phyloP scores from a whole-genome alignment of 2,888 invertebrate species.

The Macrophya alboannulata region DNA sequence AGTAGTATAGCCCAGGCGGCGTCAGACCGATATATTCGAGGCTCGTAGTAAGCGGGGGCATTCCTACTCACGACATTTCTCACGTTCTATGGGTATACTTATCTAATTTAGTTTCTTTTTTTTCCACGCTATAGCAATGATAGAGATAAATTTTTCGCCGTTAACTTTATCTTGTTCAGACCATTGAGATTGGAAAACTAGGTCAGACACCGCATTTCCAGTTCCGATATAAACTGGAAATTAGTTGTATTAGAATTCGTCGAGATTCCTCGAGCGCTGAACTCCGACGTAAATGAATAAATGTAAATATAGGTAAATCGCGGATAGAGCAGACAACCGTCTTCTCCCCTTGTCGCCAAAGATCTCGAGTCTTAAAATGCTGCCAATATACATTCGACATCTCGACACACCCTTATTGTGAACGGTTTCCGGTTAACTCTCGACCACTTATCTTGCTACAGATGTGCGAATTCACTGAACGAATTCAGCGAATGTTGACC shows the following conservation, averaged over 20 bases:
- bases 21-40: slow-evolving; percentile 13
- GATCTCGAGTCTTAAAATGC: not conserved
- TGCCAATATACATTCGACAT: not conserved
- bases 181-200: not conserved
- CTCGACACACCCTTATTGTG: not conserved
- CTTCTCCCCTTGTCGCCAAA: not conserved
- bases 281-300: not conserved
- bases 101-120: not conserved
- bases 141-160: not conserved
- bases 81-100: not conserved
- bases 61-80: slow-evolving; percentile 3
- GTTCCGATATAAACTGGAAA: not conserved
- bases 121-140: not conserved
- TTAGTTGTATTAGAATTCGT: not conserved
- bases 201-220: not conserved
- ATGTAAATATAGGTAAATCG: slow-evolving; percentile 6
- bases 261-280: not conserved
- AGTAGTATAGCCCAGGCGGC: slow-evolving; percentile 20
- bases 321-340: not conserved
- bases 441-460: not conserved
- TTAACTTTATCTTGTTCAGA: not conserved
- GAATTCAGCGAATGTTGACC: slow-evolving; percentile 43
- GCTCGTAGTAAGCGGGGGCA: not conserved
- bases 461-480: slow-evolving; percentile 37
- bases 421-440: not conserved